Evolutionary conservation across 2,888 invertebrate species (phyloP).

Genomic region (Macrosoma leucophasiata): DNA sequence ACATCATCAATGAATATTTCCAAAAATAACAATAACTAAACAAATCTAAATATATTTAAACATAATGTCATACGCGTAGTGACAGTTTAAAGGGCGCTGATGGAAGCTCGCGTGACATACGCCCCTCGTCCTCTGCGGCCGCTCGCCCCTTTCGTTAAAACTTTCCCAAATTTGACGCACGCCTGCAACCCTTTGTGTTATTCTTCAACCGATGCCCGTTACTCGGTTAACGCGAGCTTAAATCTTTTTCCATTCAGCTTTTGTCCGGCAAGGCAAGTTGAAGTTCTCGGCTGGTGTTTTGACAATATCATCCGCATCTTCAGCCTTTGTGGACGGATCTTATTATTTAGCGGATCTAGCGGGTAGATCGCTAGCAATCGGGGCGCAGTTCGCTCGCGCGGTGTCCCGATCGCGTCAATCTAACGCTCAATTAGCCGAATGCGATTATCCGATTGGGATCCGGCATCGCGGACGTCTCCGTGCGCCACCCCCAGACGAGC

Average conservation of each 20-base stretch:
- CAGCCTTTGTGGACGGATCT: constrained; percentile 44
- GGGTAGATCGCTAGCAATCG: constrained; percentile 39
- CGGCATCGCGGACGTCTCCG: constrained; percentile 57
- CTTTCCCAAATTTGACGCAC: constrained; percentile 61
- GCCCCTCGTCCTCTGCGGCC: constrained; percentile 34
- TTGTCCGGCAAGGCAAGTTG: too few relatives aligned
- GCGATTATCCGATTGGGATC: constrained; percentile 72
- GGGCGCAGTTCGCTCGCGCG: constrained; percentile 27
- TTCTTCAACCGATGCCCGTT: constrained; percentile 46
- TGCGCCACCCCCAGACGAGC: constrained; percentile 57
- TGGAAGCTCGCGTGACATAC: constrained; percentile 55
- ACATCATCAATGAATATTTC: too few relatives aligned
- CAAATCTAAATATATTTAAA: too few relatives aligned
- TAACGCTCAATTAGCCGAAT: constrained; percentile 73
- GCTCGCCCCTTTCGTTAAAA: constrained; percentile 61
- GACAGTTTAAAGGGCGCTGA: constrained; percentile 53
- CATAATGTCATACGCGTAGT: constrained; percentile 29
- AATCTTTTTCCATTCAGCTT: constrained; percentile 20
- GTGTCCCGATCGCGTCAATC: constrained; percentile 69
- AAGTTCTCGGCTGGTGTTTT: too few relatives aligned
- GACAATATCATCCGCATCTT: too few relatives aligned
- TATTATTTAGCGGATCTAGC: constrained; percentile 52
- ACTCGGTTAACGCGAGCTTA: constrained; percentile 37
- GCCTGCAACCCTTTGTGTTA: constrained; percentile 58
- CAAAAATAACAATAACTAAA: too few relatives aligned